Evolutionary conservation across 2,113 vertebrate species (phyloP).

Genomic region (Cygnus atratus): DNA sequence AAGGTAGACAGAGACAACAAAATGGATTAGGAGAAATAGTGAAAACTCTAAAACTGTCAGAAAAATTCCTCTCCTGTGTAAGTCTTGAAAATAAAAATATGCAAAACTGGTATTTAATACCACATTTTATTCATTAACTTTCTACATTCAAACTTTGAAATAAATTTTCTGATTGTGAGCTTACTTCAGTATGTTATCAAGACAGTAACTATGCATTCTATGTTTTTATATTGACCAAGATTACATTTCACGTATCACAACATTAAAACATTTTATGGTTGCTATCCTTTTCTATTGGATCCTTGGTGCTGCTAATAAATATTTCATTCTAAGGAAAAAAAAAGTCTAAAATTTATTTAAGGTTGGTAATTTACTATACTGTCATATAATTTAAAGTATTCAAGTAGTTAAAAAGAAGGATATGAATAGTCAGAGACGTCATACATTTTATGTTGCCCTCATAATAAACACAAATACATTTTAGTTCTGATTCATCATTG

Average conservation of each 20-base stretch:
- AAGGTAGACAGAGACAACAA: background rate
- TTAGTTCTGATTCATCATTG: slow-evolving; percentile 43
- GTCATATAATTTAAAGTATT: background rate
- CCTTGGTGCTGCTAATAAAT: background rate
- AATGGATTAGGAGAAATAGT: background rate
- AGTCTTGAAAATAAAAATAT: background rate
- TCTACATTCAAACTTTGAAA: background rate
- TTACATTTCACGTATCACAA: background rate
- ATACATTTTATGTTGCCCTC: slow-evolving; percentile 19
- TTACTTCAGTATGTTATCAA: background rate
- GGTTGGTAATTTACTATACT: background rate
- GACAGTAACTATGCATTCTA: background rate
- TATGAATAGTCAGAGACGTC: slow-evolving; percentile 49
- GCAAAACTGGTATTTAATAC: background rate
- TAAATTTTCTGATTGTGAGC: background rate
- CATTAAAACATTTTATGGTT: background rate
- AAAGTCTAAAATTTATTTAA: background rate
- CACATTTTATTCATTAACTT: background rate
- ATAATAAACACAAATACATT: slow-evolving; percentile 40
- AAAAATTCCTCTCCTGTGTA: background rate
- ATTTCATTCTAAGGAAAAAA: background rate
- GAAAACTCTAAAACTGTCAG: background rate
- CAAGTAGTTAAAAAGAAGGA: slow-evolving; percentile 1
- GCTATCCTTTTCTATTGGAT: background rate
- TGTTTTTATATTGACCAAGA: background rate